Base-by-base conservation (phyloP, 2,797 vertebrate genomes). In the Sternarchorhynchus goeldii region DNA sequence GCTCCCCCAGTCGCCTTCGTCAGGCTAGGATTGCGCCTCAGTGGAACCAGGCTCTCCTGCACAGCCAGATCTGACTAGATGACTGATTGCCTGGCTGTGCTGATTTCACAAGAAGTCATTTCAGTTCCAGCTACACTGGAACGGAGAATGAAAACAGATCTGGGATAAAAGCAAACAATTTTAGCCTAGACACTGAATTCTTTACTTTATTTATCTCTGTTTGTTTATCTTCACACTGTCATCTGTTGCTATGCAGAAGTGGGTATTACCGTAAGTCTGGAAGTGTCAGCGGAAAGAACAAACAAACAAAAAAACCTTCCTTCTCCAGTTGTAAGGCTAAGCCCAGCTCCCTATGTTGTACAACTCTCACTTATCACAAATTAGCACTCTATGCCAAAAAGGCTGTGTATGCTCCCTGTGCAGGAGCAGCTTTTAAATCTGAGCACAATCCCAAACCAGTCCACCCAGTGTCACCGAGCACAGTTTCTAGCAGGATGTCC, bases 101-200 rank as follows among this genome's bases (percentile, higher is more conserved):
- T 59, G 41, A 17, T 56, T 60, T 82, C 67, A 76, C 63, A 57
- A 73, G 69, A 64, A 45, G 75, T 63, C 66, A 53, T 53, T 34
- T 65, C 53, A 65, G 59, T 12, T 10, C 10, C 3, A 14, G 8
- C 45, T 12, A 50, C 12, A 6, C 20, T 32, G 20, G 62, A 57
- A 60, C 56, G 21, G 6, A 29, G 64, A 78, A 66, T 41, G 0
- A 78, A 73, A 81, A 59, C 75, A 62, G 41, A 21, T 41, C 18
- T 62, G 41, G 57, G 36, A 21, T 59, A 53, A 77, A 66, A 60
- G 25, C 45, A 32, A 81, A 67, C 41, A 34, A 12, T 75, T 55
- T 31, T 53, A 64, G 60, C 45, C 50, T 32, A 12, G 58, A 25
- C 34, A 34, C 39, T 20, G 62, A 55, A 58, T 68, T 31, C 12